Percentiles rank a stretch among this genome's conserved stretches.
These are phyloP conservation scores for Cephalotes varians DNA, from an alignment of 2,888 invertebrate species.

Conservation along the genomic window DNA sequence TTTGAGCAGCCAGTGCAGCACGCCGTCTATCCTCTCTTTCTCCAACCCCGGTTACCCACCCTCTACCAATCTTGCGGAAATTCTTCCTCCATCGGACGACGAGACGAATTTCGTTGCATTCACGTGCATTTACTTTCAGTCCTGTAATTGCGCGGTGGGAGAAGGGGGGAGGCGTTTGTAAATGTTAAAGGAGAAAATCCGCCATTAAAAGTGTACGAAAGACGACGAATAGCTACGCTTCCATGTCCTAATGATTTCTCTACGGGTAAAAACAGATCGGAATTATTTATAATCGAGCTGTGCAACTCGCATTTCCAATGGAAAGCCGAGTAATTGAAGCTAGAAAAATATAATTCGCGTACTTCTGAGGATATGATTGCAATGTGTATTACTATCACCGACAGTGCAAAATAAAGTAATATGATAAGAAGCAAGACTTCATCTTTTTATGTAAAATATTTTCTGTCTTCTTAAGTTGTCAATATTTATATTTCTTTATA, in stretches of 20 bases:
- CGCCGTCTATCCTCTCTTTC: slow-evolving; percentile 67
- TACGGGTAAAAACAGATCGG: slow-evolving; percentile 54
- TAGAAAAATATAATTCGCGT: slow-evolving; percentile 32
- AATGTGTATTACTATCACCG: background rate
- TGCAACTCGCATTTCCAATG: slow-evolving; percentile 8
- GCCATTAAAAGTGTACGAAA: slow-evolving; percentile 70
- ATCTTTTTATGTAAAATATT: background rate
- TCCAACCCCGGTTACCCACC: slow-evolving; percentile 54
- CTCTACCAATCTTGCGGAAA: slow-evolving; percentile 58
- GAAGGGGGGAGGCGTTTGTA: slow-evolving; percentile 64
- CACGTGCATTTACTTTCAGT: slow-evolving; percentile 75
- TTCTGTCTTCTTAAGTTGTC: background rate
- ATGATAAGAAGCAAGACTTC: background rate
- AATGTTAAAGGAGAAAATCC: slow-evolving; percentile 73
- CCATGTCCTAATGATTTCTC: slow-evolving; percentile 40
- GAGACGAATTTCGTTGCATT: slow-evolving; percentile 76
- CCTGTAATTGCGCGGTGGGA: slow-evolving; percentile 71
- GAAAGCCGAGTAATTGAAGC: slow-evolving; percentile 16
- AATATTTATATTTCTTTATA: background rate
- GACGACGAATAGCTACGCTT: slow-evolving; percentile 60
- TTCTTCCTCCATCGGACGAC: slow-evolving; percentile 69
- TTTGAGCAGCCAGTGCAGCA: slow-evolving; percentile 81
- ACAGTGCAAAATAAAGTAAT: background rate
- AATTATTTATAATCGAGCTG: slow-evolving; percentile 72
- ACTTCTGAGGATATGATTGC: background rate